Evolutionary conservation across 1,140 invertebrate species (phyloP).

Genomic region (Ceratoteleas bidentatus): DNA sequence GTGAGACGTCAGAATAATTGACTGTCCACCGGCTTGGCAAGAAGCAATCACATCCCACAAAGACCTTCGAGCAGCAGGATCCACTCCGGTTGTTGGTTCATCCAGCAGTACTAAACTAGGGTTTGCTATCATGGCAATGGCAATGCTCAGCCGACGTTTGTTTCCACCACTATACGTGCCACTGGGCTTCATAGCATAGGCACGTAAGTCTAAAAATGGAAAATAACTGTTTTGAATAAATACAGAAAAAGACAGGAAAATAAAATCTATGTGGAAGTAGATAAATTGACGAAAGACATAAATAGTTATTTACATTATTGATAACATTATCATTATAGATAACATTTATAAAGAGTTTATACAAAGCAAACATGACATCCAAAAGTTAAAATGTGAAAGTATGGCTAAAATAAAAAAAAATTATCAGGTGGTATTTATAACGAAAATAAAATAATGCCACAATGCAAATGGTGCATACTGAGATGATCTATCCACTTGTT

Average conservation of each 20-base stretch:
- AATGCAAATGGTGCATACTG: conserved; percentile 65
- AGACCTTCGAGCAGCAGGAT: conserved; percentile 90
- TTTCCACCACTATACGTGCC: conserved; percentile 92
- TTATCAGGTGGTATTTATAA: too few relatives aligned
- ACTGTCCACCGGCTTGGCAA: conserved; percentile 84
- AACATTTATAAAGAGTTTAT: too few relatives aligned
- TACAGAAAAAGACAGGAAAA: conserved; percentile 8
- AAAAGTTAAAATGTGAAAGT: too few relatives aligned
- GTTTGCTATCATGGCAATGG: conserved; percentile 91
- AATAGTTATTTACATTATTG: too few relatives aligned
- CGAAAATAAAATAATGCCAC: too few relatives aligned
- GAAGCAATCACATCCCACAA: conserved; percentile 88
- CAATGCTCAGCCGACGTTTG: conserved; percentile 96
- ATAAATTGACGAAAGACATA: too few relatives aligned
- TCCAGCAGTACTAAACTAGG: conserved; percentile 88
- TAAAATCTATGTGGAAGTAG: too few relatives aligned
- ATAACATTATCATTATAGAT: too few relatives aligned
- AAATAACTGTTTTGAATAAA: background rate
- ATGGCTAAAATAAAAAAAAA: too few relatives aligned
- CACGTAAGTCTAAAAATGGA: conserved; percentile 69
- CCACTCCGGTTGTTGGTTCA: conserved; percentile 91
- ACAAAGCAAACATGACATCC: too few relatives aligned
- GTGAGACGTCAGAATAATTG: conserved; percentile 86
- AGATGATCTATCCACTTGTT: conserved; percentile 81
- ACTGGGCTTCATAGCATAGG: conserved; percentile 78